Base-by-base conservation (phyloP, 92 coral and sea anemone species). In the Actinernus sp. region DNA sequence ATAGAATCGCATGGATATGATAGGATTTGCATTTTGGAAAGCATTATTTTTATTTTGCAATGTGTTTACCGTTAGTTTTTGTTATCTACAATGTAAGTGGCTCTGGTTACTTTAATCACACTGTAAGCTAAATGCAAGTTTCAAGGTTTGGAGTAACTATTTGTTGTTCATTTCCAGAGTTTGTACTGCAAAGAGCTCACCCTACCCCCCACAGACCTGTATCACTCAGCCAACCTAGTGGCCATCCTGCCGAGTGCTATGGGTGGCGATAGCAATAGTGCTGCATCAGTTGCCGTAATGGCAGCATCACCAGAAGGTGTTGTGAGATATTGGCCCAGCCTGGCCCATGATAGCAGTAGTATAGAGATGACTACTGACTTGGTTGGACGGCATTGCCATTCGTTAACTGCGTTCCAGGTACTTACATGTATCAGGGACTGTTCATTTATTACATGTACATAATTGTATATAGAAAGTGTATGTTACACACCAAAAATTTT, bases 301-400 rank as follows among this genome's bases (percentile, higher is more conserved):
- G 87, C 88, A 7, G 95, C 78, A 4, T 91, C 98, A 14, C 98
- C 97, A 23, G 98, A 94, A 46, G 98, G 98, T 23, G 30, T 84
- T 64, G 95, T 94, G 9, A 84, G 97, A 24, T 91, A 94, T 46
- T 94, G 98, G 98, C 97, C 98, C 0, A 87, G 89, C 77, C 93
- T 91, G 62, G 81, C 71, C 10, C 91, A 91, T 61, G 98, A 91
- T 19, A 79, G 84, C 33, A 84, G 60, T 63, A 67, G 77, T 8
- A 39, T 94, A 6, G 98, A 94, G 32, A 66, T 86, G 51, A 88
- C 82, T n/a, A 73, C 93, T n/a, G 98, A 94, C 24, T 55, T 91
- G 40, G 86, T 74, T 30, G 98, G 97, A 48, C 86, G 82, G 11
- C 92, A 88, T 4, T 94, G 93, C 61, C 95, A 91, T 49, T 94